Evolutionary conservation across 2,797 vertebrate species (phyloP), one percentile per base, ranked within the genome.

Genomic region (Orestias chungarensis): DNA sequence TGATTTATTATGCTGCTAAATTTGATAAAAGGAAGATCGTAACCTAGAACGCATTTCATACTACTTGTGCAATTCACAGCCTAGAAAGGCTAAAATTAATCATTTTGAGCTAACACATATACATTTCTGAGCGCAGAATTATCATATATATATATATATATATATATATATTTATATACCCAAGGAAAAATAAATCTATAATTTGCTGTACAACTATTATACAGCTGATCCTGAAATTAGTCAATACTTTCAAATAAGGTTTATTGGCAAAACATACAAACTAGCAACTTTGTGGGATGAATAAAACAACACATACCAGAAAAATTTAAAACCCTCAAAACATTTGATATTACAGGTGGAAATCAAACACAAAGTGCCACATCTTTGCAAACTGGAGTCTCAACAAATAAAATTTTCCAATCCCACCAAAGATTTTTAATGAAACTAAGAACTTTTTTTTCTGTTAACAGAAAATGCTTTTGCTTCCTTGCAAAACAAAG

Each of bases 21-120:
- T 49, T n/a, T 67, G 40, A 68, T 61, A 43, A n/a, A 38, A 71
- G 3, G 14, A 12, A 7, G 71, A 65, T 31, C 64, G 2, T 70
- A 62, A 68, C 65, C 64, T 57, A 38, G 10, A 70, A 65, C 20
- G 25, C 27, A 42, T 42, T 9, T 29, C 52, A 15, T 42, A 1
- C 59, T 44, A 47, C 27, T 40, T 67, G 12, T 68, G 23, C 49
- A 42, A 44, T 40, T 46, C 27, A 59, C 17, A 59, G 64, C 35
- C 52, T 20, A 66, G 23, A 7, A 42, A 15, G 59, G 6, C 12
- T 62, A 25, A 61, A 5, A 40, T 52, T 18, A 33, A 44, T 25
- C 38, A 66, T 23, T 11, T 43, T 72, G 66, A 3, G 44, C 20
- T 49, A 52, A 0, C 31, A 42, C 38, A 33, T 6, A 6, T 1